These are phyloP conservation scores for Nomada hirtipes DNA, from an alignment of 2,888 invertebrate species.

Conservation along the genomic window DNA sequence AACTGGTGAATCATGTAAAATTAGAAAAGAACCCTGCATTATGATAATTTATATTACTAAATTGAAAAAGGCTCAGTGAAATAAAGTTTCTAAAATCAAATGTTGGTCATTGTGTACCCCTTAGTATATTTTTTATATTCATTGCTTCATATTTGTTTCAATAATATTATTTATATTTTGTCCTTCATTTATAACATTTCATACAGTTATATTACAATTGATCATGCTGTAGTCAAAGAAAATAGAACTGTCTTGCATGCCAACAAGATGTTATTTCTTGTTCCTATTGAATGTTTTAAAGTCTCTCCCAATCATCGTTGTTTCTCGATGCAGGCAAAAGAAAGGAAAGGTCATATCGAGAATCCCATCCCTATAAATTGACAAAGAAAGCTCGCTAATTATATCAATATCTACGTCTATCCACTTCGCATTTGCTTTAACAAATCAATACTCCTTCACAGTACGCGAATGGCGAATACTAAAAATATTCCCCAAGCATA, in stretches of 20 bases:
- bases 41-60: too few relatives aligned
- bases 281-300: neutral
- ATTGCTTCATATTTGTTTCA: too few relatives aligned
- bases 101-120: too few relatives aligned
- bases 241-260: neutral
- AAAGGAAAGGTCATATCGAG: neutral
- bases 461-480: neutral
- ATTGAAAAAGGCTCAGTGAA: too few relatives aligned
- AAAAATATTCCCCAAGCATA: conserved; percentile 11
- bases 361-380: neutral
- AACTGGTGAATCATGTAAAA: too few relatives aligned
- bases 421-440: conserved; percentile 2
- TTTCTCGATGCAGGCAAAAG: neutral
- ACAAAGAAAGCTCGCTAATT: conserved; percentile 19
- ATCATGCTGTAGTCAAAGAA: neutral
- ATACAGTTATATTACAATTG: neutral
- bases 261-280: neutral
- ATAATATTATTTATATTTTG: too few relatives aligned
- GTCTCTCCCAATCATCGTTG: neutral
- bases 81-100: too few relatives aligned
- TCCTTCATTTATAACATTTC: too few relatives aligned
- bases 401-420: neutral
- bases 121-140: too few relatives aligned
- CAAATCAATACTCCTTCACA: conserved; percentile 19
- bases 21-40: too few relatives aligned